Evolutionary conservation across 2,888 invertebrate genomes (phyloP), one percentile per base, ranked within the genome.

Genomic region (Chromoteleia sp.): DNA sequence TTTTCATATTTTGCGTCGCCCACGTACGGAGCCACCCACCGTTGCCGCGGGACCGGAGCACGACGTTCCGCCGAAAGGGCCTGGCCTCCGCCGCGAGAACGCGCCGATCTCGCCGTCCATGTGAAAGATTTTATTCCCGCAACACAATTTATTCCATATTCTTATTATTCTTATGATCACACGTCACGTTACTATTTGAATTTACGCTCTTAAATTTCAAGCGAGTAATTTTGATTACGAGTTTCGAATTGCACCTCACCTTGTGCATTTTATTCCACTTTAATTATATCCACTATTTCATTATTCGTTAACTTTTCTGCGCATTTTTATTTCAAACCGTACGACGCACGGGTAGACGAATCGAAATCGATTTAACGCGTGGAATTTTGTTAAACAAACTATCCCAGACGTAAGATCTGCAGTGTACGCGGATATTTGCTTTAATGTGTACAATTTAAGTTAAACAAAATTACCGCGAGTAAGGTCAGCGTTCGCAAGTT

Each of bases 1-100:
- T 82, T 83, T 83, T 83, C 79, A 83, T 83, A 83, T 80, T 82
- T 78, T 25, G 73, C 78, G 29, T 76, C 80, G 82, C 83, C 83
- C 80, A 83, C 83, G 82, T 56, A 56, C 54, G 2, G n/a, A 70
- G 43, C 43, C 78, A 70, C 82, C 82, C 75, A 82, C 82, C 48
- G 59, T 8, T 29, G 50, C 50, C 39, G 30, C 33, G 29, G 33
- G 52, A 36, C 21, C 65, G 15, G 29, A 15, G 33, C 33, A 36
- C 45, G 30, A 54, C 63, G 14, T 58, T 50, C 56, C 29, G 39
- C 56, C 29, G 39, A 39, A 58, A 67, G 48, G 67, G 30, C 33
- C 33, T 33, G 63, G 59, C 14, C 48, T 15, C n/a, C 39, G 15
- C n/a, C 39, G 15, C 33, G 59, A 39, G 21, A 45, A 19, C 50